phyloP scores from a whole-genome alignment of 1,140 invertebrate genomes.

The Dryas iulia region DNA sequence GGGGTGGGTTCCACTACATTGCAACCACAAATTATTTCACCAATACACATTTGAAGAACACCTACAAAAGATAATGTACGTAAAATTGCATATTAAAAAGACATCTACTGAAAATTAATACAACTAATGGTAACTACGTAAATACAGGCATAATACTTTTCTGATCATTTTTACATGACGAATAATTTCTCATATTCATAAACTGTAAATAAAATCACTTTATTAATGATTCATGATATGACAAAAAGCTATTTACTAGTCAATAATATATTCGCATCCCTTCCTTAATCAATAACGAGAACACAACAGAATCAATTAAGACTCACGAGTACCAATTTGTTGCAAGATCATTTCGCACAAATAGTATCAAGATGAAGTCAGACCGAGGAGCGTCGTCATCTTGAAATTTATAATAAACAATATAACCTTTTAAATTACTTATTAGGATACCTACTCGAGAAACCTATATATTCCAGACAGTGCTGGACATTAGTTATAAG shows the following conservation, averaged over 20 bases:
- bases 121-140: too few species aligned
- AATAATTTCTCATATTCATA: too few species aligned
- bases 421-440: constrained; percentile 21
- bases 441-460: constrained; percentile 10
- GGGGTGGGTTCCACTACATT: too few species aligned
- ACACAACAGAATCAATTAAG: constrained; percentile 44
- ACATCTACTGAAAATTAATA: too few species aligned
- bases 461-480: neutral
- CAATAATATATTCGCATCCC: constrained; percentile 25
- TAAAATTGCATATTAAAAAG: too few species aligned
- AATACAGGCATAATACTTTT: too few species aligned
- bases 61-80: too few species aligned
- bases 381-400: constrained; percentile 39
- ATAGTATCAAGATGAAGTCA: constrained; percentile 46
- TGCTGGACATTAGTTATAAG: neutral
- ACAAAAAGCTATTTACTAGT: constrained; percentile 2
- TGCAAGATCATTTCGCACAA: constrained; percentile 48
- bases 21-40: too few species aligned
- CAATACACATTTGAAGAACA: too few species aligned
- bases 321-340: constrained; percentile 46
- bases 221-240: neutral
- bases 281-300: constrained; percentile 13
- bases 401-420: constrained; percentile 41
- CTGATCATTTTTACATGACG: too few species aligned
- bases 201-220: neutral